Base-by-base conservation (phyloP, 2,888 invertebrate species). In the Zeuzera pyrina region DNA sequence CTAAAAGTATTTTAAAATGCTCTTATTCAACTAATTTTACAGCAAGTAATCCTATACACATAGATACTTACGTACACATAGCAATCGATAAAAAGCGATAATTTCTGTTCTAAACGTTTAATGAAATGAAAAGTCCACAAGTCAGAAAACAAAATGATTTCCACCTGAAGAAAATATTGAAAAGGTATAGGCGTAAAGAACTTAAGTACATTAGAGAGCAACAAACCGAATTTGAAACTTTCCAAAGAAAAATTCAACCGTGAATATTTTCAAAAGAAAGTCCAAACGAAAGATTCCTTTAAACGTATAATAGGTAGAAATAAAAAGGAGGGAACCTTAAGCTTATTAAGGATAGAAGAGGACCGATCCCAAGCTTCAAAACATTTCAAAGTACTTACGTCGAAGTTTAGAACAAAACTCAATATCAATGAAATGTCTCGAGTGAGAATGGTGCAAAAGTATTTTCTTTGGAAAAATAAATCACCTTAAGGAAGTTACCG, bases 381-480 rank as follows among this genome's bases (percentile, higher is more conserved):
- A 69, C 64, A 70, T 67, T 63, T 58, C 60, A 47, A 71, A 73
- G 70, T 66, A 64, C 64, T 67, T 59, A 57, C 57, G 55, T 43
- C 35, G 52, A 67, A 76, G 60, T 43, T 72, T 64, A 63, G 62
- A 70, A 72, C 68, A 72, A 69, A 77, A 72, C 71, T 74, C 68
- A 68, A 76, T 74, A 77, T 71, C 72, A 71, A 70, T 68, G 70
- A 64, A 72, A 70, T 55, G 67, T 67, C 57, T 56, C 63, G 56
- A 66, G 60, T 55, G 61, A 56, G 45, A 52, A 59, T 55, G 58
- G 41, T 46, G 49, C 52, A 57, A 68, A 70, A 67, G 70, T 68
- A 69, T 72, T 76, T 70, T 64, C 60, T 59, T 52, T 45, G 50
- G 57, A 69, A 70, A 78, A 74, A 78, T 78, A 77, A 77, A 78